Percentiles rank a stretch among this genome's conserved stretches.
phyloP scores from a whole-genome alignment of 2,797 vertebrate species.

The Antrozous pallidus region DNA sequence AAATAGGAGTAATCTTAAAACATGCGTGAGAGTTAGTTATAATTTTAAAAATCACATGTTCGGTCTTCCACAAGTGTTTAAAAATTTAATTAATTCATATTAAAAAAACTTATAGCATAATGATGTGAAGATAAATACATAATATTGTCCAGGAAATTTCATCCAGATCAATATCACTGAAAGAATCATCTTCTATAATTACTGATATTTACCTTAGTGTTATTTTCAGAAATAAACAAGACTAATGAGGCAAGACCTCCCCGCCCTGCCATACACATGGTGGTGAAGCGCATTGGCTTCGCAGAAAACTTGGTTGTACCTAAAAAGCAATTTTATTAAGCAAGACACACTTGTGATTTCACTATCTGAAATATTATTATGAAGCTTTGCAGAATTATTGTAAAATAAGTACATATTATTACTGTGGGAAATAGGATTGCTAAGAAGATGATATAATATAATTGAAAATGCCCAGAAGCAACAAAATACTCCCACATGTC shows the following conservation, averaged over 20 bases:
- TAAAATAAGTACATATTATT: neutral
- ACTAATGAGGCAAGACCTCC: neutral
- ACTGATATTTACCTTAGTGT: neutral
- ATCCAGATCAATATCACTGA: neutral
- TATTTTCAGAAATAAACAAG: neutral
- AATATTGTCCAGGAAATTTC: neutral
- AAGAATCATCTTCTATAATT: neutral
- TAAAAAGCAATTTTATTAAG: constrained; percentile 1
- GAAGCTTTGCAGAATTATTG: neutral
- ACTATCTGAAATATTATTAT: neutral
- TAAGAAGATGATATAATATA: neutral
- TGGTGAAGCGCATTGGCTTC: neutral
- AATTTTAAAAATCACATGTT: neutral
- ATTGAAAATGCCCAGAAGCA: neutral
- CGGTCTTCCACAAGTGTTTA: neutral
- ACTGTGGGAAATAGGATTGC: neutral
- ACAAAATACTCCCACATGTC: neutral
- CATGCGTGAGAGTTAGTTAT: neutral
- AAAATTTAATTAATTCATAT: neutral
- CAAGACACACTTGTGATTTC: neutral
- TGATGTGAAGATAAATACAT: neutral
- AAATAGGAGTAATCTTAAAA: neutral
- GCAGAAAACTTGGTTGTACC: neutral
- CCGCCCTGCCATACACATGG: rapidly evolving
- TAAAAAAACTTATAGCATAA: neutral